Evolutionary conservation across 2,113 vertebrate species (phyloP).

Genomic region (Helogale parvula): DNA sequence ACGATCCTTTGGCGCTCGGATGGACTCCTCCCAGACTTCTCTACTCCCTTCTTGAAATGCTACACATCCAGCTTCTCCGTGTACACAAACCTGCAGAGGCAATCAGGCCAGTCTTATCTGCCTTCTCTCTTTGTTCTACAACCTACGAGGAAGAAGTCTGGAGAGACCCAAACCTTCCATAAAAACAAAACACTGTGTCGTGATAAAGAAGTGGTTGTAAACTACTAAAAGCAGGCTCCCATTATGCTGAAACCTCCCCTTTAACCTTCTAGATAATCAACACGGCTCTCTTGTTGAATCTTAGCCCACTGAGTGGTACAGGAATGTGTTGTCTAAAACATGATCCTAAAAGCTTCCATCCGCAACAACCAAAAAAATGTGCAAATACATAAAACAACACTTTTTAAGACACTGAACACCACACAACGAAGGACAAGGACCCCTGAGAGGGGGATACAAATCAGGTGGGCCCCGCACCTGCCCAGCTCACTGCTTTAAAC

Average conservation of each 20-base stretch:
- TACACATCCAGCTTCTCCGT: not conserved
- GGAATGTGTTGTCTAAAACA: not conserved
- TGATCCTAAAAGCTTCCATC: not conserved
- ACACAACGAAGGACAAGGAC: not conserved
- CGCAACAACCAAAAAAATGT: not conserved
- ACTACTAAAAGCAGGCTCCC: not conserved
- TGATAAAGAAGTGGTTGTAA: slow-evolving; percentile 33
- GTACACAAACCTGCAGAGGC: not conserved
- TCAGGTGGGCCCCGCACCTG: not conserved
- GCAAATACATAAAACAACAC: not conserved
- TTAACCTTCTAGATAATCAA: slow-evolving; percentile 41
- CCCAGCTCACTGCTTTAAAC: not conserved
- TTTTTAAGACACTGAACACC: not conserved
- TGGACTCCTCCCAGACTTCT: slow-evolving; percentile 35
- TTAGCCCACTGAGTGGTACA: not conserved
- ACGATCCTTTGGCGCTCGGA: not conserved
- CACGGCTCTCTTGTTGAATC: not conserved
- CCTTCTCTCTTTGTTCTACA: not conserved
- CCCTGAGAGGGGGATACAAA: not conserved
- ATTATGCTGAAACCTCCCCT: slow-evolving; percentile 1
- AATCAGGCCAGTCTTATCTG: not conserved
- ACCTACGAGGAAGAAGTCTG: slow-evolving; percentile 15
- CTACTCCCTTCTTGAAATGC: slow-evolving; percentile 45
- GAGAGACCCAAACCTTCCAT: slow-evolving; percentile 26
- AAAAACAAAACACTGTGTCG: not conserved